A percentile compares a stretch with the other conserved stretches of the same genome.
phyloP scores from a whole-genome alignment of 2,888 invertebrate genomes.

The Hymenopus coronatus region DNA sequence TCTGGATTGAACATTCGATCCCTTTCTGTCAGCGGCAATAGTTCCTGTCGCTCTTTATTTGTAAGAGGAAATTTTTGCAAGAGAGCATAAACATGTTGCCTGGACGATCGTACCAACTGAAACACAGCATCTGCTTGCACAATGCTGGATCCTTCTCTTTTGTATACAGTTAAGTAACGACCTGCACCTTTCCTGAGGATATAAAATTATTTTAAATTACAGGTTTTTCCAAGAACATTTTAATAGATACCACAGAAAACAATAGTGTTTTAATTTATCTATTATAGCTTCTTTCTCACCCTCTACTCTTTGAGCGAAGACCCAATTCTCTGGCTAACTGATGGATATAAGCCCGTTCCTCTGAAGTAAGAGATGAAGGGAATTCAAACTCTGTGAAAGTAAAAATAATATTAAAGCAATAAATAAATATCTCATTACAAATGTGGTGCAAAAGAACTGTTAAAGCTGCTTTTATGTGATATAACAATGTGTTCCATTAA shows the following conservation, averaged over 20 bases:
- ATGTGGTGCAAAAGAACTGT: neutral
- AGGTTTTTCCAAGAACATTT: neutral
- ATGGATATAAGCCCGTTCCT: constrained; percentile 79
- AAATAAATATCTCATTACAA: too few relatives aligned
- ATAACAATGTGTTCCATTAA: neutral
- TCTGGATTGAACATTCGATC: constrained; percentile 24
- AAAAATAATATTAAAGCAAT: neutral
- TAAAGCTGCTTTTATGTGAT: neutral
- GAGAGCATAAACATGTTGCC: constrained; percentile 60
- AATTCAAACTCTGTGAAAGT: constrained; percentile 51
- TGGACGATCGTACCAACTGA: constrained; percentile 60
- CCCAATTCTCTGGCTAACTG: constrained; percentile 65
- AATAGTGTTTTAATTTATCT: neutral
- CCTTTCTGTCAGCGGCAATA: constrained; percentile 65
- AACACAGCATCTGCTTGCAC: constrained; percentile 65
- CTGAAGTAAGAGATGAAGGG: constrained; percentile 70
- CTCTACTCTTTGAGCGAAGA: constrained; percentile 76
- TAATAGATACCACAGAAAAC: neutral
- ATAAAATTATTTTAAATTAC: neutral
- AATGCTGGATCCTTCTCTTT: constrained; percentile 64
- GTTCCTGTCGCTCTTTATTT: constrained; percentile 66
- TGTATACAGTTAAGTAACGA: constrained; percentile 67
- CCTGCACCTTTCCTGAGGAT: constrained; percentile 59
- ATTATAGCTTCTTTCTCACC: constrained; percentile 52
- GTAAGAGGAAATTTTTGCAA: constrained; percentile 67